Conservation (phyloP, 2,113 vertebrate species). For the Odontesthes bonariensis region DNA sequence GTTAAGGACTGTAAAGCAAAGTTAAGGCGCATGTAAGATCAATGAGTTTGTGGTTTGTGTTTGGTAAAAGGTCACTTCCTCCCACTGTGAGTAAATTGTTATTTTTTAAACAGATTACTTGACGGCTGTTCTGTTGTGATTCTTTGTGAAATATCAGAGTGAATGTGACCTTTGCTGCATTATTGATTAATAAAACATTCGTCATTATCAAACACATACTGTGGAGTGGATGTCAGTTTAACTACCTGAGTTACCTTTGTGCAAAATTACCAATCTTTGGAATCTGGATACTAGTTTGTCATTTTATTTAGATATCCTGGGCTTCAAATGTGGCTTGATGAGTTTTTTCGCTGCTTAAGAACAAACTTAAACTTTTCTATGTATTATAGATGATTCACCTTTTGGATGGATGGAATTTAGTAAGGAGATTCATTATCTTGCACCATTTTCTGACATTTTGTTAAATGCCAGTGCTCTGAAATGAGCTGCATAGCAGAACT, state of each 20-base stretch:
- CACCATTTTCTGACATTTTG: not conserved
- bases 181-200: constrained; percentile 38
- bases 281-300: not conserved
- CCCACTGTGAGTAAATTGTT: constrained; percentile 36
- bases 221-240: not conserved
- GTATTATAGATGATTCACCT: too few relatives aligned
- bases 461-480: not conserved
- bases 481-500: not conserved
- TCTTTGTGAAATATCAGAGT: constrained; percentile 39
- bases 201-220: constrained; percentile 3
- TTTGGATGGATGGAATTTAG: not conserved
- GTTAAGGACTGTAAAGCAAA: constrained; percentile 35
- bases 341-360: not conserved
- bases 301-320: not conserved
- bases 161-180: constrained; percentile 56
- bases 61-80: constrained; percentile 58
- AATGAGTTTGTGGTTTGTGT: constrained; percentile 45
- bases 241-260: not conserved
- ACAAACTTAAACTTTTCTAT: not conserved
- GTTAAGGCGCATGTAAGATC: constrained; percentile 44
- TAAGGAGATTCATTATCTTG: not conserved
- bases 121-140: constrained; percentile 33
- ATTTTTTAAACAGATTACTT: constrained; percentile 29
- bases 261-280: not conserved
- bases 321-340: not conserved